Evolutionary conservation across 2,113 vertebrate species (phyloP).

Genomic region (Phyllostomus hastatus): DNA sequence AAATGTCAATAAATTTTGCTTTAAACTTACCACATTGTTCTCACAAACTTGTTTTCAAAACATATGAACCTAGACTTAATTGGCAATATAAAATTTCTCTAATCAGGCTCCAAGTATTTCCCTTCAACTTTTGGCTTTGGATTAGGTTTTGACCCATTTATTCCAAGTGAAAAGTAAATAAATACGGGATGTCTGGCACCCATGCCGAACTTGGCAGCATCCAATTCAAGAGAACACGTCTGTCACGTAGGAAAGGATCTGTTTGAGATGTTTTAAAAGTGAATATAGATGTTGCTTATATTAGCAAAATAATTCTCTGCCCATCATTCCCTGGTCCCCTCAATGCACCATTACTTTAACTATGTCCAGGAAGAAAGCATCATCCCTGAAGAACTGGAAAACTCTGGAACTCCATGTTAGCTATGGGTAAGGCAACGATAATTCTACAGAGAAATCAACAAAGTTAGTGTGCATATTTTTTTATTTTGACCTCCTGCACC

Average conservation of each 20-base stretch:
- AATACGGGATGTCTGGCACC: neutral
- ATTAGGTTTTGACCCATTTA: neutral
- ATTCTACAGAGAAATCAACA: neutral
- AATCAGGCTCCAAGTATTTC: neutral
- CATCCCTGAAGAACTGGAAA: neutral
- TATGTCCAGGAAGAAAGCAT: neutral
- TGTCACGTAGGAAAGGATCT: neutral
- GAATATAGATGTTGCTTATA: neutral
- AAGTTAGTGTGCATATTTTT: neutral
- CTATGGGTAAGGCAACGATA: neutral
- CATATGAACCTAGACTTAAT: neutral
- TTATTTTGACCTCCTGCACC: neutral
- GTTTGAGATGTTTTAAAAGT: neutral
- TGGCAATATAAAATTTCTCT: neutral
- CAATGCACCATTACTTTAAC: neutral
- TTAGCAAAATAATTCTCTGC: neutral
- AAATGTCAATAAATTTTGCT: neutral
- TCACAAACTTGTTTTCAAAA: neutral
- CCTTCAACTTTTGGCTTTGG: neutral
- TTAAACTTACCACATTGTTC: slow-evolving; percentile 3
- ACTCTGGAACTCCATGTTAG: neutral
- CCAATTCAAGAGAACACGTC: neutral
- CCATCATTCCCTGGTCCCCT: neutral
- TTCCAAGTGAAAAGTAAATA: slow-evolving; percentile 17
- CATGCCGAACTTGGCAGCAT: neutral